phyloP scores from a whole-genome alignment of 2,797 vertebrate genomes.

The Rousettus madagascariensis region DNA sequence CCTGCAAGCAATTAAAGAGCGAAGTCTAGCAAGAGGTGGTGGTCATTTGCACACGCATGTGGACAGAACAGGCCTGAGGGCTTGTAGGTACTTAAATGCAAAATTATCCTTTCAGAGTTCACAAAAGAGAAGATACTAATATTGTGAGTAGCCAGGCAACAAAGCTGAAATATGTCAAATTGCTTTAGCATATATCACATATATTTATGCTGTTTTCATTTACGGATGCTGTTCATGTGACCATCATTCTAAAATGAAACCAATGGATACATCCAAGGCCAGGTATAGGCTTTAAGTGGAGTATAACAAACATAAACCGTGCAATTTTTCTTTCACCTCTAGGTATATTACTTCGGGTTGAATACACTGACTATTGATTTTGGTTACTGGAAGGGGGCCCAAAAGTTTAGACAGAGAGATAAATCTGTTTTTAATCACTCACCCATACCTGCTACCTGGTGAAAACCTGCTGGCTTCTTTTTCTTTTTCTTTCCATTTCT shows the following conservation, averaged over 20 bases:
- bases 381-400: background rate
- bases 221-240: background rate
- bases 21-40: background rate
- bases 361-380: background rate
- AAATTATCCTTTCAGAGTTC: constrained; percentile 1
- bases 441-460: constrained; percentile 87
- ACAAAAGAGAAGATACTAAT: background rate
- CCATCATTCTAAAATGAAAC: background rate
- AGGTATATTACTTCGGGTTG: background rate
- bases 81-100: background rate
- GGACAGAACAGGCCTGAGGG: background rate
- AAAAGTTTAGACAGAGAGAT: background rate
- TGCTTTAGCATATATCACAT: background rate
- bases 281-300: background rate
- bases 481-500: constrained; percentile 84
- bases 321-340: background rate
- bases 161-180: background rate
- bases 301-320: background rate
- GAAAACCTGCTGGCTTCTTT: constrained; percentile 85
- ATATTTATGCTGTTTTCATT: background rate
- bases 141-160: background rate
- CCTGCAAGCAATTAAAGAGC: background rate
- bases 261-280: background rate
- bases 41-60: background rate
- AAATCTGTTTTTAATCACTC: constrained; percentile 24